These are phyloP conservation scores for Nibea albiflora DNA, from an alignment of 2,113 vertebrate genomes.

Conservation along the genomic window DNA sequence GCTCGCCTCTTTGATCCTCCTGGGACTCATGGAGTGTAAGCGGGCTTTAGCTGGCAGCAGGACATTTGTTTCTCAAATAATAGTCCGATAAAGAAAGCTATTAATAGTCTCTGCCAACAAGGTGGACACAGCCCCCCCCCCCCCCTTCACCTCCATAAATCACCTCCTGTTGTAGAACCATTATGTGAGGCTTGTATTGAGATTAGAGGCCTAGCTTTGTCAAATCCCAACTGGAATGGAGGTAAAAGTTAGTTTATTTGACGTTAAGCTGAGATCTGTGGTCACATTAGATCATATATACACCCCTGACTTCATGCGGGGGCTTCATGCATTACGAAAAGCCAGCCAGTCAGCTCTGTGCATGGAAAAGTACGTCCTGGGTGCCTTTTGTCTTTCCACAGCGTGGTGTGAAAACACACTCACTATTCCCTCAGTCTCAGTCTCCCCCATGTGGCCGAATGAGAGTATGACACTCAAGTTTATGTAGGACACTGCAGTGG, in stretches of 20 bases:
- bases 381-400: conserved; percentile 34
- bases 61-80: conserved; percentile 7
- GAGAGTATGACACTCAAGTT: background rate
- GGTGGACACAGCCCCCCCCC: background rate
- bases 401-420: background rate
- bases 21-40: conserved; percentile 92
- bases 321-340: conserved; percentile 2
- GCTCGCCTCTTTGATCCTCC: conserved; percentile 89
- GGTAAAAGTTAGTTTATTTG: conserved; percentile 8
- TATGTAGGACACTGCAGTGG: conserved; percentile 75
- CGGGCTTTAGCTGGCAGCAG: conserved; percentile 9
- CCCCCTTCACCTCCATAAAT: background rate
- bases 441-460: conserved; percentile 69
- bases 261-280: background rate
- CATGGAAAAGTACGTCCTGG: conserved; percentile 39
- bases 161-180: conserved; percentile 1
- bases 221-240: conserved; percentile 9
- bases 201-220: conserved; percentile 22
- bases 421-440: background rate
- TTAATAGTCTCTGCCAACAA: conserved; percentile 28
- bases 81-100: conserved; percentile 19
- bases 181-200: conserved; percentile 17
- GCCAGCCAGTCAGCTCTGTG: background rate
- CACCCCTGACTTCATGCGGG: background rate
- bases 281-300: background rate